phyloP scores from a whole-genome alignment of 2,113 vertebrate genomes.

The Malaclemys terrapin region DNA sequence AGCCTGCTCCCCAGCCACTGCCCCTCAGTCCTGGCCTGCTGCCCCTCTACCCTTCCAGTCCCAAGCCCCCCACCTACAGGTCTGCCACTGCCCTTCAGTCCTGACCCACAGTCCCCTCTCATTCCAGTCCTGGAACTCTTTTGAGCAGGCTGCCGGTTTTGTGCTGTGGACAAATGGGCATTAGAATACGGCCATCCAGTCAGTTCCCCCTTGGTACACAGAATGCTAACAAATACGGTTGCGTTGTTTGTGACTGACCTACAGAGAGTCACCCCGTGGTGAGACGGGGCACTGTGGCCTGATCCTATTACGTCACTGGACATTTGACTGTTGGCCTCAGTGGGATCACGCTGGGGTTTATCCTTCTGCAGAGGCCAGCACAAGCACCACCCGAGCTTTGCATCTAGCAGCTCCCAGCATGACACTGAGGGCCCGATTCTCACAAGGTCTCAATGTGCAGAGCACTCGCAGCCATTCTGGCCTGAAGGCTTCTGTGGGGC shows the following conservation, averaged over 20 bases:
- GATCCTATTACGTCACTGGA: neutral
- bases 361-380: neutral
- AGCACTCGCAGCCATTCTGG: neutral
- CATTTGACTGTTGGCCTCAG: neutral
- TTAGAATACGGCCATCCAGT: neutral
- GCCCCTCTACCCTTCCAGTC: neutral
- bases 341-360: neutral
- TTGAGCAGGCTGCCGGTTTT: neutral
- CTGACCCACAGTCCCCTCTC: neutral
- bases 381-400: neutral
- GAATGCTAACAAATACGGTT: neutral
- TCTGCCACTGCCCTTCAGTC: neutral
- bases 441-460: neutral
- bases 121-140: neutral
- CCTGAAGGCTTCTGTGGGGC: neutral
- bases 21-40: neutral
- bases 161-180: neutral
- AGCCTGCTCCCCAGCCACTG: neutral
- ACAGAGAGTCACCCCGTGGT: neutral
- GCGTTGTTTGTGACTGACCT: neutral
- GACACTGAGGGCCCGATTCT: neutral
- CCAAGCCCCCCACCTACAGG: no score
- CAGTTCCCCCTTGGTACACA: neutral
- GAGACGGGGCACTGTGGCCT: neutral
- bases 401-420: neutral